Percentiles rank a stretch among this genome's conserved stretches.
Evolutionary conservation across 2,113 vertebrate species (phyloP).

Genomic region (Baryphthengus martii): DNA sequence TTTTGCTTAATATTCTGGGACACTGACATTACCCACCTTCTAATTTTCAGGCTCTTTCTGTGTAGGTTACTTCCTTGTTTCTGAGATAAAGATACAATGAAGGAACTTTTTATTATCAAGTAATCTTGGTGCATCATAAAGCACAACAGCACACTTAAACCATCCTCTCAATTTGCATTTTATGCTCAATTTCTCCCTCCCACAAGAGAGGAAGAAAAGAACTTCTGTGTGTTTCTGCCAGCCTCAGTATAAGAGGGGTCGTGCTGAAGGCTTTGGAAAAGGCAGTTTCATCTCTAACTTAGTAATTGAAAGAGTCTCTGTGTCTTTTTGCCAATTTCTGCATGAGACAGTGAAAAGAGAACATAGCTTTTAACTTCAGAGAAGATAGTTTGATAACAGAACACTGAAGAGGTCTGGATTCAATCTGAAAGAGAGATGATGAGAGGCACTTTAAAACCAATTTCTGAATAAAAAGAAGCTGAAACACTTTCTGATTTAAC

Average conservation of each 20-base stretch:
- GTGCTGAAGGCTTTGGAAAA: conserved; percentile 30
- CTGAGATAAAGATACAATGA: neutral
- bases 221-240: neutral
- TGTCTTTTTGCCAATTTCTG: conserved; percentile 4
- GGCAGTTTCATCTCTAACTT: conserved; percentile 30
- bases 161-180: neutral
- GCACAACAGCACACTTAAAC: neutral
- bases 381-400: conserved; percentile 34
- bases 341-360: conserved; percentile 13
- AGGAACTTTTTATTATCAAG: neutral
- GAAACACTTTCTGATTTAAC: conserved; percentile 20
- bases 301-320: conserved; percentile 26
- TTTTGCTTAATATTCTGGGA: neutral
- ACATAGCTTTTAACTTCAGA: conserved; percentile 34
- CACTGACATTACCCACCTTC: neutral
- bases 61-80: neutral
- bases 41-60: neutral
- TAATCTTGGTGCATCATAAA: neutral
- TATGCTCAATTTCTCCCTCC: neutral
- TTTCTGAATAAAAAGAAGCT: conserved; percentile 32
- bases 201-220: neutral
- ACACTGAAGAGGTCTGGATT: conserved; percentile 16
- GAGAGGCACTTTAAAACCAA: conserved; percentile 39
- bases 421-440: neutral
- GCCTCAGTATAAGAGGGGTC: neutral